Conservation (phyloP, 2,797 vertebrate genomes). For the Scolopax rusticola region DNA sequence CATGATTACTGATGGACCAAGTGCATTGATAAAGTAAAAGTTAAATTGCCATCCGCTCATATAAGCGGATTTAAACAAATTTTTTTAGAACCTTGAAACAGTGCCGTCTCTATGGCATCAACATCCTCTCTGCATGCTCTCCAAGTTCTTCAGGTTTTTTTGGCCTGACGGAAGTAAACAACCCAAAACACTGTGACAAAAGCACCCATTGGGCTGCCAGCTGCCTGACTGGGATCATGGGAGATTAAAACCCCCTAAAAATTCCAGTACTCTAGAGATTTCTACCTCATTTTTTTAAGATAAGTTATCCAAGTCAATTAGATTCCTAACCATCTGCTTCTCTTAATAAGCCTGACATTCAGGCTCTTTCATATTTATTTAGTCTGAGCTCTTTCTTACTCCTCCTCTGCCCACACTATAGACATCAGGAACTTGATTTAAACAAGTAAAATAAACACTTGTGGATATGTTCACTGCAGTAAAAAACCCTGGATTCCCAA, state of each 20-base stretch:
- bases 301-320: neutral
- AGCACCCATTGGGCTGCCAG: neutral
- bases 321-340: neutral
- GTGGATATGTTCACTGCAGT: neutral
- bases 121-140: neutral
- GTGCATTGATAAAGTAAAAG: neutral
- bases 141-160: neutral
- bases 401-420: neutral
- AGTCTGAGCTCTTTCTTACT: neutral
- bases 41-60: neutral
- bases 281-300: neutral
- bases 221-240: neutral
- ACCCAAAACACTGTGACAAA: neutral
- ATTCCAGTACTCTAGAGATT: neutral
- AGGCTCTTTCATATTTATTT: neutral
- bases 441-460: neutral
- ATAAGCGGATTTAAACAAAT: neutral
- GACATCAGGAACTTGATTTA: neutral
- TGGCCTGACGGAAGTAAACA: neutral
- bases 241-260: neutral
- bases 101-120: neutral
- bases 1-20: neutral
- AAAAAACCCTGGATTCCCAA: accelerated
- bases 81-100: neutral
- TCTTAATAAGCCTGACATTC: neutral